These are phyloP conservation scores for Entomyzon cyanotis DNA, from an alignment of 2,113 vertebrate species.

Conservation along the genomic window DNA sequence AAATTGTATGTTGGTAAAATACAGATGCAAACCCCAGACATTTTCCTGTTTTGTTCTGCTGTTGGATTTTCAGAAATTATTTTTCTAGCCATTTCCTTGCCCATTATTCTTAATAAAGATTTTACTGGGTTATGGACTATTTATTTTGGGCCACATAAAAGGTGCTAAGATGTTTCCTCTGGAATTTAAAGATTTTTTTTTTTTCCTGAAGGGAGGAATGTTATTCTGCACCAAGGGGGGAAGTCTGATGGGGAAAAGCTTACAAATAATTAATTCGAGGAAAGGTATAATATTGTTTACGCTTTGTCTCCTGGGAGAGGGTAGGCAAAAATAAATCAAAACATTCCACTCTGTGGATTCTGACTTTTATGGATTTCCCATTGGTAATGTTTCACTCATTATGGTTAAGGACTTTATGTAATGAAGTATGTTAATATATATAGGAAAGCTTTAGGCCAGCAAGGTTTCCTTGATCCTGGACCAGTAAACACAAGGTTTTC, in stretches of 20 bases:
- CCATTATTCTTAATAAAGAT: constrained; percentile 73
- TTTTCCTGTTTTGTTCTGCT: constrained; percentile 69
- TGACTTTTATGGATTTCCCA: constrained; percentile 26
- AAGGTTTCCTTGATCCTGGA: constrained; percentile 31
- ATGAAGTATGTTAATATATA: constrained; percentile 1
- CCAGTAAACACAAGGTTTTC: constrained; percentile 17
- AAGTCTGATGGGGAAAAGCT: constrained; percentile 41
- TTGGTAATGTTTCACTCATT: constrained; percentile 15
- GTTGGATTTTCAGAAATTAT: constrained; percentile 67
- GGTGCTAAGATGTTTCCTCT: constrained; percentile 61
- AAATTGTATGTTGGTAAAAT: constrained; percentile 66
- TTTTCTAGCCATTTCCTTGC: constrained; percentile 71
- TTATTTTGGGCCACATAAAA: constrained; percentile 66
- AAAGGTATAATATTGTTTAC: constrained; percentile 30
- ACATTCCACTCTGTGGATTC: not conserved
- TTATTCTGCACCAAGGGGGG: constrained; percentile 5
- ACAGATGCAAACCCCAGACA: constrained; percentile 66
- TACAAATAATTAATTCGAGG: constrained; percentile 14
- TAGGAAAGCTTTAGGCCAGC: not conserved
- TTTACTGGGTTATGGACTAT: constrained; percentile 69
- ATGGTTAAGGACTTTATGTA: not conserved
- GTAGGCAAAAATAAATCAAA: constrained; percentile 6
- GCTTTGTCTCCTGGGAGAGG: not conserved
- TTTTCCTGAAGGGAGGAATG: constrained; percentile 17
- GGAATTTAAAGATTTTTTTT: constrained; percentile 56